Evolutionary conservation across 1,140 invertebrate species (phyloP).

Genomic region (Drosophila repletoides): DNA sequence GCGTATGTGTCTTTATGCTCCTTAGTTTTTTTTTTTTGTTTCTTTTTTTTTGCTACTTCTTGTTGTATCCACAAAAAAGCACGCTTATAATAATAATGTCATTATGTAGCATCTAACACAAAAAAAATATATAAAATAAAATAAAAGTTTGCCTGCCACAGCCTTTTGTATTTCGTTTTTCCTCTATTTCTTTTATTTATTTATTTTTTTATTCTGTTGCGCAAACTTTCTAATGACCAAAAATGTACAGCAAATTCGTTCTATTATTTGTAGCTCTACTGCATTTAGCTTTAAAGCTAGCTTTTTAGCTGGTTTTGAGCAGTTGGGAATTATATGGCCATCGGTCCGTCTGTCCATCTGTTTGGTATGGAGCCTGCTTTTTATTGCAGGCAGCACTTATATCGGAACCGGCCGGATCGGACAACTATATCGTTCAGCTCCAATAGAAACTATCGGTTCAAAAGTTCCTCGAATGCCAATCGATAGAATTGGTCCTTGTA

Average conservation of each 20-base stretch:
- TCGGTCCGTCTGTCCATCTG: too few relatives aligned
- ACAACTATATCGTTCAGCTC: too few relatives aligned
- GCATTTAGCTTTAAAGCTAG: too few relatives aligned
- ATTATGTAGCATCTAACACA: slow-evolving; percentile 54
- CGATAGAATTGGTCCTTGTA: too few relatives aligned
- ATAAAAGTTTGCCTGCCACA: slow-evolving; percentile 37
- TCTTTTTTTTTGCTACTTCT: slow-evolving; percentile 44
- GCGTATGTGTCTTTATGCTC: slow-evolving; percentile 13
- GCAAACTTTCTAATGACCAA: slow-evolving; percentile 69
- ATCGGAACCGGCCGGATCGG: too few relatives aligned
- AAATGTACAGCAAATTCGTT: slow-evolving; percentile 20
- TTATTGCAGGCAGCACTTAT: too few relatives aligned
- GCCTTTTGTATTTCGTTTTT: slow-evolving; percentile 14
- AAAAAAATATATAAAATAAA: slow-evolving; percentile 4
- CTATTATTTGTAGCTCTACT: background rate
- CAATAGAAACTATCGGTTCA: too few relatives aligned
- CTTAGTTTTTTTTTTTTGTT: slow-evolving; percentile 22
- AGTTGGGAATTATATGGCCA: too few relatives aligned
- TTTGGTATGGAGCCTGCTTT: too few relatives aligned
- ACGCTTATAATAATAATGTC: slow-evolving; percentile 79
- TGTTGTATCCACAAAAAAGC: slow-evolving; percentile 81
- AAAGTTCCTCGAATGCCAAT: too few relatives aligned
- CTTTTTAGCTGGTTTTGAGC: too few relatives aligned
- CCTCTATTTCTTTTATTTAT: slow-evolving; percentile 10
- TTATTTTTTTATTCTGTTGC: slow-evolving; percentile 22